phyloP scores from a whole-genome alignment of 2,797 vertebrate genomes.

The Leptodactylus fallax region DNA sequence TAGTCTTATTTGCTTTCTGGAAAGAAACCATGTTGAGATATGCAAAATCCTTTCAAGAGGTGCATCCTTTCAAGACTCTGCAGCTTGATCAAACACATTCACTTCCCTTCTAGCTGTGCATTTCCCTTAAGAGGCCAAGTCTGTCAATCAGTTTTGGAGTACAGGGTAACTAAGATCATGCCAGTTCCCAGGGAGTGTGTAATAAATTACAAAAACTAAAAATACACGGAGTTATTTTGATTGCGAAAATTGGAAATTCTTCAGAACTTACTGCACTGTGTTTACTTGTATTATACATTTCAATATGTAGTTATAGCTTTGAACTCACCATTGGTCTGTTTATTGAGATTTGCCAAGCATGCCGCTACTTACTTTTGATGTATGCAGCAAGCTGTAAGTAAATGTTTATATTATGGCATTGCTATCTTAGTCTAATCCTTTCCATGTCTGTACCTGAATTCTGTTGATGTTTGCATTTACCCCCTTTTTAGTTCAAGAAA shows the following conservation, averaged over 20 bases:
- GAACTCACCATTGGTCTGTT: conserved; percentile 5
- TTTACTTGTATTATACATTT: background rate
- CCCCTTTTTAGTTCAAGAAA: background rate
- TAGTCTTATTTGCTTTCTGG: background rate
- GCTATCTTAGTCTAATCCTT: background rate
- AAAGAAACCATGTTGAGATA: conserved; percentile 14
- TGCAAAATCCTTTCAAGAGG: background rate
- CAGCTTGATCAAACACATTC: background rate
- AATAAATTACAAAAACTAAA: background rate
- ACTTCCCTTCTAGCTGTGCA: background rate
- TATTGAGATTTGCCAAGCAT: conserved; percentile 1
- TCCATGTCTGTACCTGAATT: background rate
- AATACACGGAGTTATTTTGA: background rate
- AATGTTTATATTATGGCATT: background rate
- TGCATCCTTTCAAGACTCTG: background rate
- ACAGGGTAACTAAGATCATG: background rate
- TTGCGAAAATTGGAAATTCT: background rate
- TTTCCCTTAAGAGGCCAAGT: background rate
- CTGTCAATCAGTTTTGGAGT: background rate
- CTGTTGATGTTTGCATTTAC: background rate
- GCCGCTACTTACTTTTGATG: background rate
- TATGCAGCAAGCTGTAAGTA: background rate
- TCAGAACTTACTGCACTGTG: background rate
- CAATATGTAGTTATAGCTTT: background rate
- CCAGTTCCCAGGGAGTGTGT: background rate